phyloP scores from a whole-genome alignment of 2,888 invertebrate genomes.

The Drosophila melanosoma region DNA sequence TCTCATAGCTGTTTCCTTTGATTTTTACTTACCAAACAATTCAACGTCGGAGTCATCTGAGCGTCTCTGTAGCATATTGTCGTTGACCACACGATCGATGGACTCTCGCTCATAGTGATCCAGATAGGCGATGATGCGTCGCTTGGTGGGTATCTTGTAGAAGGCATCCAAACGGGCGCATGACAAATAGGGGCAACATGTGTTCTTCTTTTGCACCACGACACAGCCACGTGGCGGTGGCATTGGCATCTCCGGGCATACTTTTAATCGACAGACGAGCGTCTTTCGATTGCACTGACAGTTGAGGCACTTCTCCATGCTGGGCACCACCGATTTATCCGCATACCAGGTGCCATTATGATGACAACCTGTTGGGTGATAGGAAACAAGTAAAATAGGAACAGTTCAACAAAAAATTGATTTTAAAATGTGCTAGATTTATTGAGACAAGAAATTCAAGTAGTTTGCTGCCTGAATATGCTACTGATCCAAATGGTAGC shows the following conservation, averaged over 20 bases:
- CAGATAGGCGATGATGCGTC: constrained; percentile 83
- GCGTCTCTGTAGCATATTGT: constrained; percentile 82
- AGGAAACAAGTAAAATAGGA: background rate
- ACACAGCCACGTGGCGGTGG: constrained; percentile 91
- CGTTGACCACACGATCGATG: constrained; percentile 83
- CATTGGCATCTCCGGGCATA: constrained; percentile 91
- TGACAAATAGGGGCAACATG: constrained; percentile 92
- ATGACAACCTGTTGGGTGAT: constrained; percentile 87
- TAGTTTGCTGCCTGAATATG: background rate
- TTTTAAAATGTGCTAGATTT: constrained; percentile 29
- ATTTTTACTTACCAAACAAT: constrained; percentile 68
- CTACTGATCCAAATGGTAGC: constrained; percentile 7
- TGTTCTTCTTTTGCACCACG: constrained; percentile 88
- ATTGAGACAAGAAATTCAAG: constrained; percentile 6
- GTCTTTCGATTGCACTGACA: constrained; percentile 91
- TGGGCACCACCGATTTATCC: constrained; percentile 88
- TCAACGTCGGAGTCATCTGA: constrained; percentile 84
- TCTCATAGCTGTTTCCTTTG: background rate
- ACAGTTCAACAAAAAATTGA: background rate
- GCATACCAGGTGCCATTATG: constrained; percentile 90
- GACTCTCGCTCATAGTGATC: constrained; percentile 83
- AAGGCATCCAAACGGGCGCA: constrained; percentile 88
- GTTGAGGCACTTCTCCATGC: constrained; percentile 91
- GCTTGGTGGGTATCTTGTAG: constrained; percentile 82
- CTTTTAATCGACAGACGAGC: constrained; percentile 90